A percentile compares a stretch with the other conserved stretches of the same genome.
phyloP scores from a whole-genome alignment of 2,113 vertebrate genomes.

The Sitta europaea region DNA sequence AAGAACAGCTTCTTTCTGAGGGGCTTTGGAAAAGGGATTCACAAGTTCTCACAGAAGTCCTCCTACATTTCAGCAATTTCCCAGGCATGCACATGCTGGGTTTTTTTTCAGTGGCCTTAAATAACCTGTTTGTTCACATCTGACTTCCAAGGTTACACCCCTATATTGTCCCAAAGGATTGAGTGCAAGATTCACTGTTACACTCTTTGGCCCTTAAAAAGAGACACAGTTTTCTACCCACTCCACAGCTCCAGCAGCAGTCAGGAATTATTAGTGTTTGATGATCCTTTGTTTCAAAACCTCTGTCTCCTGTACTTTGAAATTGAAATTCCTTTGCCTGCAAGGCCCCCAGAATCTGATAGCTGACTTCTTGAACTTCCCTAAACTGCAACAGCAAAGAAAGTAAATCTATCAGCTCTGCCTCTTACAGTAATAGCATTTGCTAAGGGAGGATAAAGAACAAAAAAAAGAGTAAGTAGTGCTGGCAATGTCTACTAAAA shows the following conservation, averaged over 20 bases:
- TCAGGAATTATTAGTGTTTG: conserved; percentile 66
- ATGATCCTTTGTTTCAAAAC: conserved; percentile 73
- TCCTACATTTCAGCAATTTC: neutral
- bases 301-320: conserved; percentile 70
- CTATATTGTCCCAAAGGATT: neutral
- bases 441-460: neutral
- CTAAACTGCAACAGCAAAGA: conserved; percentile 45
- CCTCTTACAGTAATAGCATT: neutral
- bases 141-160: neutral
- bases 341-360: conserved; percentile 49
- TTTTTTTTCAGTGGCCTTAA: neutral
- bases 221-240: neutral
- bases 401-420: conserved; percentile 48
- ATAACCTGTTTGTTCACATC: neutral
- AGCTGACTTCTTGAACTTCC: conserved; percentile 73
- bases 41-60: neutral
- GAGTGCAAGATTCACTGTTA: neutral
- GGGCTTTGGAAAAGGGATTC: neutral
- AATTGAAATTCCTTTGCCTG: conserved; percentile 73
- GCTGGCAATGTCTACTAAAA: neutral
- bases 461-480: neutral
- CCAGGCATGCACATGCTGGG: neutral
- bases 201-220: neutral
- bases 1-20: neutral
- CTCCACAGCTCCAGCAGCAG: conserved; percentile 19